A percentile compares a stretch with the other conserved stretches of the same genome.
These are phyloP conservation scores for Scaptomyza montana DNA, from an alignment of 1,140 invertebrate genomes.

Conservation along the genomic window DNA sequence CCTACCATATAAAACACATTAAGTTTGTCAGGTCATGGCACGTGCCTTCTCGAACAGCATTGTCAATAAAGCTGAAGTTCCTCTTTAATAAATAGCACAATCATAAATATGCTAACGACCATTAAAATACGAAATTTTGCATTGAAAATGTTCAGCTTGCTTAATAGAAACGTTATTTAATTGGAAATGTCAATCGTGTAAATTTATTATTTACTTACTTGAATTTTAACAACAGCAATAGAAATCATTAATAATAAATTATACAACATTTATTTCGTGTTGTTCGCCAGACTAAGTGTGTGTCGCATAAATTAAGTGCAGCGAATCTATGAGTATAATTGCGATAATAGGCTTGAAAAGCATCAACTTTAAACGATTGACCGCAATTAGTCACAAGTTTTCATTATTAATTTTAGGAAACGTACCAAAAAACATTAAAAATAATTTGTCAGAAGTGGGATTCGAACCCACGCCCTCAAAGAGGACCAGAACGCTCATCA, in stretches of 20 bases:
- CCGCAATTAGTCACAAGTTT: not conserved
- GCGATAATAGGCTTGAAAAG: constrained; percentile 60
- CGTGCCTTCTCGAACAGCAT: constrained; percentile 61
- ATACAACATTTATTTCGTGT: constrained; percentile 56
- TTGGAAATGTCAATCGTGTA: constrained; percentile 63
- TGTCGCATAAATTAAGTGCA: constrained; percentile 58
- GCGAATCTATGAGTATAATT: constrained; percentile 45
- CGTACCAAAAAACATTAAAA: constrained; percentile 74
- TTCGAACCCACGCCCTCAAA: constrained; percentile 94
- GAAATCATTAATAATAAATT: constrained; percentile 56
- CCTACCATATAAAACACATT: constrained; percentile 62
- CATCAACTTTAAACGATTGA: constrained; percentile 43
- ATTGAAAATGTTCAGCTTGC: constrained; percentile 52
- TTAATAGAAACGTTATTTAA: constrained; percentile 58
- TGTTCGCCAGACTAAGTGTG: constrained; percentile 50
- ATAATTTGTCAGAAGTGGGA: constrained; percentile 92
- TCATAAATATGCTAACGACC: constrained; percentile 59
- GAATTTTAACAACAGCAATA: constrained; percentile 58
- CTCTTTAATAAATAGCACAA: constrained; percentile 23
- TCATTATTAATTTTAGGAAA: constrained; percentile 4
- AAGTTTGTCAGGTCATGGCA: constrained; percentile 52
- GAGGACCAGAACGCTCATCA: constrained; percentile 89
- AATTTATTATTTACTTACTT: constrained; percentile 77
- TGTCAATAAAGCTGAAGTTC: constrained; percentile 63
- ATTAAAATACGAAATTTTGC: constrained; percentile 64